These are phyloP conservation scores for Drosophila jambulina DNA, from an alignment of 1,140 invertebrate species.

Conservation along the genomic window DNA sequence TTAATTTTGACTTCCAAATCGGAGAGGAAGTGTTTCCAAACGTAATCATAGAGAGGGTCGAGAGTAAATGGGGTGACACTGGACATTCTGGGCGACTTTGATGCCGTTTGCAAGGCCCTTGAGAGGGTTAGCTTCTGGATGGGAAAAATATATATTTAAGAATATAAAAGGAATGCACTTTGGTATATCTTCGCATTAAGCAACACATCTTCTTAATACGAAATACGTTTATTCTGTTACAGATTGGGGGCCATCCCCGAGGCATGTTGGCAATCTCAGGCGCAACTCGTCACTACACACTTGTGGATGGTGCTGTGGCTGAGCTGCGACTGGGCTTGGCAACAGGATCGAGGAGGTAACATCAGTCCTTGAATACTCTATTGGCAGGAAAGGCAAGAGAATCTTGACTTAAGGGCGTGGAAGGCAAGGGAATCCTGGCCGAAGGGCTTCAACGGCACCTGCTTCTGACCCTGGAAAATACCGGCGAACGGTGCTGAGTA, in stretches of 20 bases:
- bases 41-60: neutral
- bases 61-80: neutral
- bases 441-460: slow-evolving; percentile 3
- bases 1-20: slow-evolving; percentile 20
- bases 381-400: neutral
- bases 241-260: neutral
- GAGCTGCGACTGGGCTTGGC: neutral
- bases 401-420: neutral
- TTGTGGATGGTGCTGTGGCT: neutral
- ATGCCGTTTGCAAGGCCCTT: neutral
- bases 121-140: neutral
- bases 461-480: slow-evolving; percentile 15
- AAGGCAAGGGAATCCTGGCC: neutral
- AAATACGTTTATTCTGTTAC: slow-evolving; percentile 25
- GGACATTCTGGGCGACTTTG: neutral
- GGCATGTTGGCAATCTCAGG: neutral
- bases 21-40: slow-evolving; percentile 6
- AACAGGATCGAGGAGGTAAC: slow-evolving; percentile 14
- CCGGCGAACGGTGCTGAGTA: slow-evolving; percentile 14
- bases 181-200: neutral
- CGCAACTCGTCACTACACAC: slow-evolving; percentile 6
- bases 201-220: slow-evolving; percentile 1
- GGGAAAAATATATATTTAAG: too few species aligned
- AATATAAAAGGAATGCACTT: neutral
- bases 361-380: slow-evolving; percentile 21